Base-by-base conservation (phyloP, 2,888 invertebrate genomes). In the Reticulitermes lucifugus region DNA sequence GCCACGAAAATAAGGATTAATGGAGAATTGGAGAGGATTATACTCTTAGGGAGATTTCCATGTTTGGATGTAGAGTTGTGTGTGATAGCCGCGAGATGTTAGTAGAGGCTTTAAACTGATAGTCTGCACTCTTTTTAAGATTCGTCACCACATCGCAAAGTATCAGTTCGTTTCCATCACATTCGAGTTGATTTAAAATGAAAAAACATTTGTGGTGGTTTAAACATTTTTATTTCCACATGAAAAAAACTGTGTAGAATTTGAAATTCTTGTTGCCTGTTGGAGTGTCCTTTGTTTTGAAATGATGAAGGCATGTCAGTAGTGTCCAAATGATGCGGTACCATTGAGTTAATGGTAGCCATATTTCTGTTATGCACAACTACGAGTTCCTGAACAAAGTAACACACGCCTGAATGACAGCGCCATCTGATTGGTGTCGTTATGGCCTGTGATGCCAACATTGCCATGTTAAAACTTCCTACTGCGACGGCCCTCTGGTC, bases 241-340 rank as follows among this genome's bases (percentile, higher is more conserved):
- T 46, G 77, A 9, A 35, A 25, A 73, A 41, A 1, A 41, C 73
- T 41, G 21, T 77, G 77, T 77, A 77, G 51, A 43, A 73, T 77
- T 83, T 83, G 65, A 83, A 84, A 80, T 71, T 71, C 84, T 25
- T 86, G 86, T 86, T 84, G 75, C 86, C 86, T 84, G 21, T 43
- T 71, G 82, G 71, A 86, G 86, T 81, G 82, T 86, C 84, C 84
- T 86, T 84, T 84, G 65, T 71, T 71, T 83, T 83, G 71, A 71
- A 51, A 46, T 51, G 22, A 77, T 14, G 18, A 21, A 51, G 22
- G 51, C 1, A 46, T 77, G 46, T n/a, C 5, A 77, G 10, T n/a
- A 77, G 21, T n/a, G 77, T 21, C 29, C 73, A 29, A 65, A 73
- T 29, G 3, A 73, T 41, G 5, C 9, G 41, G 41, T 77, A 12